A percentile compares a stretch with the other conserved stretches of the same genome.
Evolutionary conservation across 2,113 vertebrate species (phyloP).

Genomic region (Cyphomyrus plagiostoma): DNA sequence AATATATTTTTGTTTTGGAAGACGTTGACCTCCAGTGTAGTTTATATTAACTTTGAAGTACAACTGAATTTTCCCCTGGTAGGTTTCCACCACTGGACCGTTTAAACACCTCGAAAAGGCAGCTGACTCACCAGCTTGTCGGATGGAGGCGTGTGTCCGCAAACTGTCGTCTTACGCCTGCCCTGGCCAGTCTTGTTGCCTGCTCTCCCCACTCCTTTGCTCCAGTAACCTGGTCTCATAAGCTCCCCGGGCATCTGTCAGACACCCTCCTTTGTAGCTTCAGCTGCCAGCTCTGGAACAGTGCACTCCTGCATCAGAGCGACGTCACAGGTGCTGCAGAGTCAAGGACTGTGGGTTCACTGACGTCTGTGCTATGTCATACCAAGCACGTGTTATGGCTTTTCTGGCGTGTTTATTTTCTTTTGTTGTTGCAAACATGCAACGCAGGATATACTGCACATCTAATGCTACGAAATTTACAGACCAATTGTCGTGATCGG

Average conservation of each 20-base stretch:
- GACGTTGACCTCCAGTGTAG: not conserved
- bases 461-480: not conserved
- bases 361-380: constrained; percentile 3
- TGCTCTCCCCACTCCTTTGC: not conserved
- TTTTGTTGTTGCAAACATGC: not conserved
- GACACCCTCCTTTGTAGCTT: not conserved
- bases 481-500: not conserved
- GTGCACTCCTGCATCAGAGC: not conserved
- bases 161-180: not conserved
- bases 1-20: not conserved
- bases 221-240: not conserved
- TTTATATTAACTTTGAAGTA: not conserved
- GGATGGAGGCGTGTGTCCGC: not conserved
- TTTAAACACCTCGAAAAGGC: not conserved
- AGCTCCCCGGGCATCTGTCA: not conserved
- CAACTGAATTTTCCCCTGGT: not conserved
- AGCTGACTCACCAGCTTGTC: not conserved
- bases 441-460: not conserved
- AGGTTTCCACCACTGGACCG: not conserved
- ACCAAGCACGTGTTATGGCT: not conserved
- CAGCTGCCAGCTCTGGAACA: not conserved
- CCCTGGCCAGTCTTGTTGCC: not conserved
- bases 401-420: not conserved
- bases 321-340: not conserved
- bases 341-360: constrained; percentile 1